A percentile compares a stretch with the other conserved stretches of the same genome.
Conservation (phyloP, 2,888 invertebrate species). For the Exephanes ischioxanthus region DNA sequence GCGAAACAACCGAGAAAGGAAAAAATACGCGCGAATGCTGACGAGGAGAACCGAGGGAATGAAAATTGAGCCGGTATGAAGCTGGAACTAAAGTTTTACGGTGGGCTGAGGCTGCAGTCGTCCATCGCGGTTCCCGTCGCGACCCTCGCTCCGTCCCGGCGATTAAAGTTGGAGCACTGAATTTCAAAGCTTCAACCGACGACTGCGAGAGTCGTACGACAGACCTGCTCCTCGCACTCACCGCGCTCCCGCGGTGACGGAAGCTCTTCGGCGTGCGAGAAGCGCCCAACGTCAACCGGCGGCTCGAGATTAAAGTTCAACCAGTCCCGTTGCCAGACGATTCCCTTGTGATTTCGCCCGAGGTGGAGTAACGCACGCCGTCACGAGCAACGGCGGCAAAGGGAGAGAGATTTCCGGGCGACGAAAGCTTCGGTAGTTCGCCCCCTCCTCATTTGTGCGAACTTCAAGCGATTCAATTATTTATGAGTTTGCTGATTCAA, state of each 20-base stretch:
- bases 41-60: conserved; percentile 29
- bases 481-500: conserved; percentile 50
- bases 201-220: conserved; percentile 13
- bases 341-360: conserved; percentile 56
- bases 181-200: conserved; percentile 59
- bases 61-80: conserved; percentile 36
- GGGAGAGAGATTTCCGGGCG: background rate
- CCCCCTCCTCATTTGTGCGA: background rate
- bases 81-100: conserved; percentile 43
- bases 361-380: conserved; percentile 51
- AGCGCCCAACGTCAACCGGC: conserved; percentile 41
- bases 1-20: background rate
- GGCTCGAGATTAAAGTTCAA: conserved; percentile 66
- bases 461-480: conserved; percentile 56
- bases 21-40: background rate
- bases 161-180: conserved; percentile 64
- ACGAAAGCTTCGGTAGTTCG: conserved; percentile 40
- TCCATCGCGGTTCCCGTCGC: conserved; percentile 31
- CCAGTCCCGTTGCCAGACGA: conserved; percentile 59
- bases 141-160: conserved; percentile 21
- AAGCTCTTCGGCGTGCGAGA: conserved; percentile 41
- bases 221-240: conserved; percentile 23
- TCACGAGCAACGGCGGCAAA: conserved; percentile 31
- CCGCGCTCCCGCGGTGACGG: conserved; percentile 41
- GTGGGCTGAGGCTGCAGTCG: conserved; percentile 17